Base-by-base conservation (phyloP, 1,140 invertebrate genomes). In the Sipha flava region DNA sequence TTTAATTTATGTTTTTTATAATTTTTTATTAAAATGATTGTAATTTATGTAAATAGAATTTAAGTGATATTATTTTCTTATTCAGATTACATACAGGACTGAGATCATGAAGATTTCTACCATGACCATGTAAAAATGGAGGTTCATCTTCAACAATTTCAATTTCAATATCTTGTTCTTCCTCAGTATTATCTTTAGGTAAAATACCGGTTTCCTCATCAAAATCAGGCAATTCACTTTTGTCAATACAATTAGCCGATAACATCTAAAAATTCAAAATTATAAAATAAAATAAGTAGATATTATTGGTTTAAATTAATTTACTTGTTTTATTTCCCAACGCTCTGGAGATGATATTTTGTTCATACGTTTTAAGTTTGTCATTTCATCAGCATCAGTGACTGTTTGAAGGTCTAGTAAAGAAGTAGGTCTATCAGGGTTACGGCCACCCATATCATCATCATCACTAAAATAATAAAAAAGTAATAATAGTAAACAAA, bases 131-230 rank as follows among this genome's bases (percentile, higher is more conserved):
- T 0, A 99, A 87, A 86, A 99, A 99, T 2, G 97, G 94, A 0
- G 98, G 95, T 84, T 99, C 97, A 79, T 99, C 98, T 87, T 99
- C 98, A 0, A 98, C 97, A 47, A 99, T 88, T 86, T 99, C 98
- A 81, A 99, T 98, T 87, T 99, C 98, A 70, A 99, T 94, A 85
- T 99, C 98, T 77, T 77, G 73, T 83, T 98, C 98, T 85, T 99
- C 97, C 81, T 92, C 92, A 80, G 94, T 94, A 79, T 95, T 94
- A 83, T 96, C 94, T 85, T 95, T 94, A 0, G 94, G 92, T n/a
- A 94, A 84, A 4, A 95, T 85, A 57, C 95, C 94, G 10, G 92
- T 94, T 84, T 96, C 94, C 81, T 94, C 94, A 83, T 97, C 95
- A 84, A 97, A 96, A 84, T 96, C 94, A 2, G 95, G 95, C 57